Conservation (phyloP, 2,888 invertebrate genomes). For the Chaitophorus viminalis region DNA sequence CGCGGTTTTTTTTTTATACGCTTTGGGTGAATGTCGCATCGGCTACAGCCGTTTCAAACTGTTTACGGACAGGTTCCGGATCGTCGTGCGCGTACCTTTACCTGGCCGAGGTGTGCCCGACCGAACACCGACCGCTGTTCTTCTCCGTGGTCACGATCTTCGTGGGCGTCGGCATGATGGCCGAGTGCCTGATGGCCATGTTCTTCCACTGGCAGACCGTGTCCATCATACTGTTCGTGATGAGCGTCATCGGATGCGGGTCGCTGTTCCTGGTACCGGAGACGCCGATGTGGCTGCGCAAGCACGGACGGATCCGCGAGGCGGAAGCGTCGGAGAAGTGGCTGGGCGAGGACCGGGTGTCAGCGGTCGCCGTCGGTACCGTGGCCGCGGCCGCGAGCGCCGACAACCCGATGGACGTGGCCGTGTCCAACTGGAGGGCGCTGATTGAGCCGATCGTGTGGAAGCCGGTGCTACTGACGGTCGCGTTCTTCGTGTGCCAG, state of each 20-base stretch:
- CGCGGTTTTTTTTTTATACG: too few species aligned
- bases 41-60: too few species aligned
- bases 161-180: conserved; percentile 17
- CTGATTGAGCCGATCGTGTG: conserved; percentile 11
- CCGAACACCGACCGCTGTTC: not conserved
- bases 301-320: conserved; percentile 31
- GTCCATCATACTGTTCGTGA: conserved; percentile 10
- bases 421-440: not conserved
- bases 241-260: conserved; percentile 15
- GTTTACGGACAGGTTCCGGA: not conserved
- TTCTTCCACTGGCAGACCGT: conserved; percentile 41
- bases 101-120: not conserved
- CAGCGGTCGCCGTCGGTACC: not conserved
- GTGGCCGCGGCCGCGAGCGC: not conserved
- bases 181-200: not conserved
- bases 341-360: not conserved
- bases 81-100: not conserved
- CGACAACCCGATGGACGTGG: not conserved
- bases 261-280: conserved; percentile 61
- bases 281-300: conserved; percentile 60
- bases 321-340: conserved; percentile 31
- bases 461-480: conserved; percentile 44
- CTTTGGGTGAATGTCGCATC: too few species aligned
- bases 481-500: conserved; percentile 40
- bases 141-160: conserved; percentile 39